Conservation (phyloP, 2,113 vertebrate genomes). For the Epinephelus lanceolatus region DNA sequence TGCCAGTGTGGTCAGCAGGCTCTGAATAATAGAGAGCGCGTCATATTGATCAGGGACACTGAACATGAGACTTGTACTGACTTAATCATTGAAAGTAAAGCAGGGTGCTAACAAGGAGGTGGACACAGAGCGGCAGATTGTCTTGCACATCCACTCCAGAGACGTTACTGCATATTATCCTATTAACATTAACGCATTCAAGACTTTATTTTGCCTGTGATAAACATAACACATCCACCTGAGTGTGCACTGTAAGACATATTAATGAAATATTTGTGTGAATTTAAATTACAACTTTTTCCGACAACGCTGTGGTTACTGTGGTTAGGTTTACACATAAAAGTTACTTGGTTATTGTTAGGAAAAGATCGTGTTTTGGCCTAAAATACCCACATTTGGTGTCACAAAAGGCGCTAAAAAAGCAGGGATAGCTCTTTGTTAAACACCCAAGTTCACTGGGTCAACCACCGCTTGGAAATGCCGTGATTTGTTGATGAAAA, state of each 20-base stretch:
- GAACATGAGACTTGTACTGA: conserved; percentile 28
- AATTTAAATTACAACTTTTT: background rate
- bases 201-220: background rate
- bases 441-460: too few species aligned
- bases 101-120: conserved; percentile 48
- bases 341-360: too few species aligned
- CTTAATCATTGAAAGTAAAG: conserved; percentile 59
- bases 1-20: conserved; percentile 33
- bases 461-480: too few species aligned
- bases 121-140: background rate
- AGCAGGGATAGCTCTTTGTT: too few species aligned
- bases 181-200: conserved; percentile 7
- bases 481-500: too few species aligned
- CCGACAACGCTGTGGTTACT: too few species aligned
- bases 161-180: background rate
- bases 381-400: too few species aligned
- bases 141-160: background rate
- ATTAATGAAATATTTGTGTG: conserved; percentile 54
- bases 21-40: conserved; percentile 45
- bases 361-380: too few species aligned
- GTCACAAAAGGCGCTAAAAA: too few species aligned
- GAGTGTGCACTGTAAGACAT: background rate
- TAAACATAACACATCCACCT: conserved; percentile 9
- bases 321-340: too few species aligned
- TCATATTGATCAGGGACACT: conserved; percentile 59